A percentile compares a stretch with the other conserved stretches of the same genome.
phyloP scores from a whole-genome alignment of 2,797 vertebrate genomes.

The Artibeus lituratus region DNA sequence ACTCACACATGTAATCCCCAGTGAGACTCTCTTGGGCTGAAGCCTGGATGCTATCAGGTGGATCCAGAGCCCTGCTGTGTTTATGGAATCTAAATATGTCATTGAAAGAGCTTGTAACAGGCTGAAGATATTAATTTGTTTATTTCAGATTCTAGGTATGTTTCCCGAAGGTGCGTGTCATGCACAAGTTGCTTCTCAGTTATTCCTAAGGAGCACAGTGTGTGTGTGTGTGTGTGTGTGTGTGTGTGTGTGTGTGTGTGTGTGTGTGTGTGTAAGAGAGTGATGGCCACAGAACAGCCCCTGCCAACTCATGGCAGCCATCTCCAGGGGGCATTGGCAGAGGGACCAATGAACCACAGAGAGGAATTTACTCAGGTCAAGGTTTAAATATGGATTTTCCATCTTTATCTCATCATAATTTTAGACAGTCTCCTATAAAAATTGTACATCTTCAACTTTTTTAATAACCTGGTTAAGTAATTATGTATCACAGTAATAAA shows the following conservation, averaged over 20 bases:
- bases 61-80: neutral
- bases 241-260: neutral
- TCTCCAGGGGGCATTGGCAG: neutral
- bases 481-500: neutral
- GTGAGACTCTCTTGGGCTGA: neutral
- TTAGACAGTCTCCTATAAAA: neutral
- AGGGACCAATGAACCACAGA: neutral
- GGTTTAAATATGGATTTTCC: neutral
- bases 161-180: neutral
- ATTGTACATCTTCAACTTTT: neutral
- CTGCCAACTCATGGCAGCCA: rapidly evolving
- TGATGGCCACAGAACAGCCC: neutral
- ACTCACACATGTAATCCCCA: neutral
- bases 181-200: neutral
- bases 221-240: neutral
- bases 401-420: neutral
- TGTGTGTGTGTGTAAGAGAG: no score
- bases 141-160: neutral
- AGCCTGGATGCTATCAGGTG: neutral
- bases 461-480: neutral
- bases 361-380: neutral
- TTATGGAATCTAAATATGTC: neutral
- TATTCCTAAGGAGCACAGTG: neutral
- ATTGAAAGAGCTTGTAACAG: neutral
- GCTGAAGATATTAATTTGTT: conserved; percentile 10